Evolutionary conservation across 2,888 invertebrate species (phyloP), one percentile per base, ranked within the genome.

Genomic region (Trachelus tabidus): DNA sequence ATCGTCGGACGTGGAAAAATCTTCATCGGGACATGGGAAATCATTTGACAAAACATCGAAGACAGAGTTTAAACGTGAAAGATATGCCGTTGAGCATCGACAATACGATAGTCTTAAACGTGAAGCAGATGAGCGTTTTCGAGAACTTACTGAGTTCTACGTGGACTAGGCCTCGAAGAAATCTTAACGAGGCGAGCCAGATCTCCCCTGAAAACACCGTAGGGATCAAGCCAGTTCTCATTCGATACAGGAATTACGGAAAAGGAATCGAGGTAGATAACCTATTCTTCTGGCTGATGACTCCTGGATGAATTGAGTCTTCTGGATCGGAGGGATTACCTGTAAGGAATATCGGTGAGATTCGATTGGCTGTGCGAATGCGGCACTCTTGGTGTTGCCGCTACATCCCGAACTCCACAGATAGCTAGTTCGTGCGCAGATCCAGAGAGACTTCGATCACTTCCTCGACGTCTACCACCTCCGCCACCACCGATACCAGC

Each of bases 281-380:
- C 56, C 56, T 56, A 56, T 56, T 56, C 56, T 56, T 23, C 56
- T 56, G 56, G 56, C 56, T 23, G 56, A 56, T 9, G 23, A 23
- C 23, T 56, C 23, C 56, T 56, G 56, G 23, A 2, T 23, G 23
- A 56, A 56, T 56, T 56, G 23, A 56, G 23, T 56, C 56, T 56
- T 23, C 23, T 56, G 56, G 23, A 56, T 23, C 23, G 56, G 56
- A 56, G 23, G 56, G 56, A 56, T 56, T 92, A 96, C 96, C 97
- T 96, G 93, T 95, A 96, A 31, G 96, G 95, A 86, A 96, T 95
- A 88, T 97, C 97, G 89, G 96, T 95, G 83, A 98, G 94, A 92
- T 98, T 98, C 88, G 97, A 97, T 92, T 98, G 98, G 88, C 96
- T 97, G 92, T 97, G 97, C 34, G 97, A 97, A 91, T 97, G 97